These are phyloP conservation scores for chimpanzee (Pan troglodytes) DNA, from an alignment of 2,113 vertebrate genomes.

Conservation along the genomic window DNA sequence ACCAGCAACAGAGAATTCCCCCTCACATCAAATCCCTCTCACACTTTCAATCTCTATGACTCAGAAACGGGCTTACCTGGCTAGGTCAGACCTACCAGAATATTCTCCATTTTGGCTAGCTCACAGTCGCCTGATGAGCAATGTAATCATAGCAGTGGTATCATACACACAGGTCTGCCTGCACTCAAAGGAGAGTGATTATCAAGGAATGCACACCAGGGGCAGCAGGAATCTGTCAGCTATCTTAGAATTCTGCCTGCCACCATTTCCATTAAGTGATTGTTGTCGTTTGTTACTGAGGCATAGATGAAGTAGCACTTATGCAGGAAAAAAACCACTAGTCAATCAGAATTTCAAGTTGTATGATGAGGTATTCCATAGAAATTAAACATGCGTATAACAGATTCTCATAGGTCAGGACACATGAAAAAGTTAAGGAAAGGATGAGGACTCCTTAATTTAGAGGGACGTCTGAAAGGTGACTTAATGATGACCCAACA, in stretches of 20 bases:
- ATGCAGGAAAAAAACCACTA: no score
- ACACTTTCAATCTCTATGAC: neutral
- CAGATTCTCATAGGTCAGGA: neutral
- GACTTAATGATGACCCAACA: neutral
- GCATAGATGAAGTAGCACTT: neutral
- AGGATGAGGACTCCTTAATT: neutral
- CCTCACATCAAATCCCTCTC: neutral
- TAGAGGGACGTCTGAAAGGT: neutral
- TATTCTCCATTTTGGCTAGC: neutral
- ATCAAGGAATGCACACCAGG: rapidly evolving
- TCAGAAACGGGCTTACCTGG: neutral
- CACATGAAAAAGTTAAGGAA: neutral
- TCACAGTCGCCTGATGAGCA: neutral
- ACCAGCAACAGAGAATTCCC: neutral
- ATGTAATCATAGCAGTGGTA: neutral
- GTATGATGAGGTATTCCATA: neutral
- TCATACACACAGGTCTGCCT: neutral
- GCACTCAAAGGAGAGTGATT: neutral
- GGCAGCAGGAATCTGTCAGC: neutral
- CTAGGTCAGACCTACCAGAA: neutral
- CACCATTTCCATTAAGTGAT: neutral
- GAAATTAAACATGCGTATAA: neutral
- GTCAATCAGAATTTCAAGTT: neutral
- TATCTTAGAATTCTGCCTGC: neutral
- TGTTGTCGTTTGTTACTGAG: neutral